These are phyloP conservation scores for Drosophila planitibia DNA, from an alignment of 2,888 invertebrate species.

Conservation along the genomic window DNA sequence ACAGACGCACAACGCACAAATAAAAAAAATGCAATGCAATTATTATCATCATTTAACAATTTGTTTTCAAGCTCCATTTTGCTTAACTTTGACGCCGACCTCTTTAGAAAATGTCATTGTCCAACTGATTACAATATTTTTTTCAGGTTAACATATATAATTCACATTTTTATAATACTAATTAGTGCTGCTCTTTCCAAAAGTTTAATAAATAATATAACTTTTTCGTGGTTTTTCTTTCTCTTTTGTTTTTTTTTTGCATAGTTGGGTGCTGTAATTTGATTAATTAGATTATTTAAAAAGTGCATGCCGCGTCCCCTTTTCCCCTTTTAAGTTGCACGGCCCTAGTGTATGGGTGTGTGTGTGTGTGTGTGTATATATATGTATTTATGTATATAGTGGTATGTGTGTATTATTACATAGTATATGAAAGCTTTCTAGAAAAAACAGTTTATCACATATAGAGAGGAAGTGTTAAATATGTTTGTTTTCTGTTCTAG, in stretches of 20 bases:
- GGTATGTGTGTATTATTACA: constrained; percentile 40
- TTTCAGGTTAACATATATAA: constrained; percentile 10
- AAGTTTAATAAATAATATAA: constrained; percentile 48
- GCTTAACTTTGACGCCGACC: constrained; percentile 37
- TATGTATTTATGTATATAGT: constrained; percentile 16
- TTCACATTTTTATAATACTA: constrained; percentile 42
- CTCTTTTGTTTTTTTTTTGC: constrained; percentile 7
- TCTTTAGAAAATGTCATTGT: constrained; percentile 25
- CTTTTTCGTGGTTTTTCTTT: constrained; percentile 2
- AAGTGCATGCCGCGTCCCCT: constrained; percentile 58
- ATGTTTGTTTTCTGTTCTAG: constrained; percentile 54
- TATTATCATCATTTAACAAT: constrained; percentile 79
- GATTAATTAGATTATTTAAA: constrained; percentile 38
- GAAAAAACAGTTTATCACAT: constrained; percentile 80
- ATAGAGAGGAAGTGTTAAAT: constrained; percentile 81
- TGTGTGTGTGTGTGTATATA: constrained; percentile 25
- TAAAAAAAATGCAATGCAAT: constrained; percentile 66
- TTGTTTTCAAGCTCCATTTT: constrained; percentile 71
- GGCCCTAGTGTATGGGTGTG: constrained; percentile 40
- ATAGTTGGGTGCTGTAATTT: constrained; percentile 28
- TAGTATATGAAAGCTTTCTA: constrained; percentile 76
- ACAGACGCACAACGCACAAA: constrained; percentile 78
- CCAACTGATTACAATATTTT: constrained; percentile 31
- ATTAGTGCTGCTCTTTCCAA: constrained; percentile 45
- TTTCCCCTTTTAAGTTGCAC: constrained; percentile 36